Percentiles rank a stretch among this genome's conserved stretches.
phyloP scores from a whole-genome alignment of 2,797 vertebrate species.

The Microctenopoma lineatum region DNA sequence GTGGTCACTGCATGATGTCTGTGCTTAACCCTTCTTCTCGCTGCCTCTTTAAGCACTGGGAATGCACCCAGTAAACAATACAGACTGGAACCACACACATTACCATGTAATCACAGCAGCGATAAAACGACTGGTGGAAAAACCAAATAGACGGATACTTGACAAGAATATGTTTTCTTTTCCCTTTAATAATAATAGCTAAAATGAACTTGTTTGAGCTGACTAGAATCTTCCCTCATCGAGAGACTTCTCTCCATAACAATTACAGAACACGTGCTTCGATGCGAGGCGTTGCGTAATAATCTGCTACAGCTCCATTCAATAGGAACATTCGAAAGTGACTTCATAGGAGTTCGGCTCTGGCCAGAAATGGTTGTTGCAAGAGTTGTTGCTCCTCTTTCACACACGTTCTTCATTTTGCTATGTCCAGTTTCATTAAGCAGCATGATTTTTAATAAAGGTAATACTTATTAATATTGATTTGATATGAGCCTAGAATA shows the following conservation, averaged over 20 bases:
- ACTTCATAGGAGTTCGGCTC: too few species aligned
- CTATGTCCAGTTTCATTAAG: background rate
- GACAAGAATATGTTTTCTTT: slow-evolving; percentile 16
- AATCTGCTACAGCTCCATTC: too few species aligned
- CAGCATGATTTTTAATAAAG: background rate
- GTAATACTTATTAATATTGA: background rate
- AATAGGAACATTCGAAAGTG: too few species aligned
- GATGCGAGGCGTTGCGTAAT: background rate
- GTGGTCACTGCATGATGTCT: slow-evolving; percentile 31
- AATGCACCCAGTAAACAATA: slow-evolving; percentile 36
- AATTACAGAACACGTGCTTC: background rate
- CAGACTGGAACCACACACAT: slow-evolving; percentile 6
- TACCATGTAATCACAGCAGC: slow-evolving; percentile 20
- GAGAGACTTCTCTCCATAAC: background rate
- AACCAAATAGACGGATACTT: slow-evolving; percentile 2
- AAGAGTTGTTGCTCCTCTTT: too few species aligned
- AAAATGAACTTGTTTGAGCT: slow-evolving; percentile 10
- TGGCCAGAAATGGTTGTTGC: too few species aligned
- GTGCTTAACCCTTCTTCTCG: slow-evolving; percentile 6
- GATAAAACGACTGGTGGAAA: slow-evolving; percentile 30
- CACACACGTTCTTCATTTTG: background rate
- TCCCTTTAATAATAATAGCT: slow-evolving; percentile 3
- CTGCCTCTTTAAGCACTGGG: slow-evolving; percentile 9
- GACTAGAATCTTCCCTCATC: background rate
- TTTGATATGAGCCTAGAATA: background rate